Base-by-base conservation (phyloP, 2,888 invertebrate species). In the Sycophila texana region DNA sequence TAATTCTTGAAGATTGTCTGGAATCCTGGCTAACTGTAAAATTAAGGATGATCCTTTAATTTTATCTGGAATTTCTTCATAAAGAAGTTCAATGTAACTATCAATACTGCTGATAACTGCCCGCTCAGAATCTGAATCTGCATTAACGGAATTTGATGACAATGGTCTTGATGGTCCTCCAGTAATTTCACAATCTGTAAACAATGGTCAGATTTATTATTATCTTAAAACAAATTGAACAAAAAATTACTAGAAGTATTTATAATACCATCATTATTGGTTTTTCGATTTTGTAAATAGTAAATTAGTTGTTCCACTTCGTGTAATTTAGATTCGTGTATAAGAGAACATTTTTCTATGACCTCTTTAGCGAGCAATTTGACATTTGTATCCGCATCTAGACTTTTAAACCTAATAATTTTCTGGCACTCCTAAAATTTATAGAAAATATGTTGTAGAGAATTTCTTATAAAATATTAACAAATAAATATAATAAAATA, bases 41-140 rank as follows among this genome's bases (percentile, higher is more conserved):
- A 99, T 96, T 82, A 97, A 92, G 39, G 96, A 95, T 7, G 99
- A 97, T 39, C 98, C 99, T 90, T 95, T 95, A 66, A 98, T 95
- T 92, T 99, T 98, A 87, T 98, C 98, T 49, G 95, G 93, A 88
- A 96, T 94, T 84, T 98, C 98, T 91, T 99, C 99, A 91, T 99
- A 99, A 22, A 99, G 92, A 82, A 99, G 91, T 91, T 99, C 99
- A 74, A 99, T 96, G 91, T 99, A 99, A 86, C 95, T 96, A 89
- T 99, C 97, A 82, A 99, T 93, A 89, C 95, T 95, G 88, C 96
- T 95, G 83, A 98, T 95, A 82, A 96, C 93, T 30, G 94, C 93
- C 75, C 93, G 93, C 89, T 95, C 94, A 67, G 88, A 89, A 2
- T 83, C 84, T 74, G 85, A 88, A 26, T 90, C 89, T 18, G 84